Evolutionary conservation across 2,888 invertebrate genomes (phyloP).

Genomic region (Drosophila merina): DNA sequence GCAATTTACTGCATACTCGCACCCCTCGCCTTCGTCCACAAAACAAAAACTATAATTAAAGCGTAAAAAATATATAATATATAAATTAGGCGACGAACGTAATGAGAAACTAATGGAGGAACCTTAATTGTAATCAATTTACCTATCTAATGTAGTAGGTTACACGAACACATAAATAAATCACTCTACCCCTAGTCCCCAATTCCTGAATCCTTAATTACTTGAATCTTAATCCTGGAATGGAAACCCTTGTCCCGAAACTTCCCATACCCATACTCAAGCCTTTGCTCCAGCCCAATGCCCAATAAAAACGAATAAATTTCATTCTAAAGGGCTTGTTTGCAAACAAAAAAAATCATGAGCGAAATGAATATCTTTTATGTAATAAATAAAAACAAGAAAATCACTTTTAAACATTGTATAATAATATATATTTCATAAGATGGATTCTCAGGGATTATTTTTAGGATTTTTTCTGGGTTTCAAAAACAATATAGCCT

Average conservation of each 20-base stretch:
- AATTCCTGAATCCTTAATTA: constrained; percentile 1
- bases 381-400: constrained; percentile 39
- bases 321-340: constrained; percentile 28
- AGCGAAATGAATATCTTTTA: constrained; percentile 43
- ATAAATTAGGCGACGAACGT: constrained; percentile 20
- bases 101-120: constrained; percentile 43
- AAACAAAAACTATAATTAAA: constrained; percentile 11
- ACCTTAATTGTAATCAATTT: constrained; percentile 66
- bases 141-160: constrained; percentile 66
- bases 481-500: too few relatives aligned
- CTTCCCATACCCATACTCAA: background rate
- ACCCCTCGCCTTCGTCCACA: constrained; percentile 23
- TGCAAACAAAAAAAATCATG: constrained; percentile 10
- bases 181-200: constrained; percentile 25
- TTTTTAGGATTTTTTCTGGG: too few relatives aligned
- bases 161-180: constrained; percentile 28
- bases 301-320: constrained; percentile 42
- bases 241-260: background rate
- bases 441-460: too few relatives aligned
- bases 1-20: constrained; percentile 43
- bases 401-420: constrained; percentile 37
- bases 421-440: too few relatives aligned
- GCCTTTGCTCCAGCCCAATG: constrained; percentile 31
- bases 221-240: constrained; percentile 7
- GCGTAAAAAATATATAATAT: constrained; percentile 16